Evolutionary conservation across 2,888 invertebrate genomes (phyloP).

Genomic region (Pachycephus smyrnensis): DNA sequence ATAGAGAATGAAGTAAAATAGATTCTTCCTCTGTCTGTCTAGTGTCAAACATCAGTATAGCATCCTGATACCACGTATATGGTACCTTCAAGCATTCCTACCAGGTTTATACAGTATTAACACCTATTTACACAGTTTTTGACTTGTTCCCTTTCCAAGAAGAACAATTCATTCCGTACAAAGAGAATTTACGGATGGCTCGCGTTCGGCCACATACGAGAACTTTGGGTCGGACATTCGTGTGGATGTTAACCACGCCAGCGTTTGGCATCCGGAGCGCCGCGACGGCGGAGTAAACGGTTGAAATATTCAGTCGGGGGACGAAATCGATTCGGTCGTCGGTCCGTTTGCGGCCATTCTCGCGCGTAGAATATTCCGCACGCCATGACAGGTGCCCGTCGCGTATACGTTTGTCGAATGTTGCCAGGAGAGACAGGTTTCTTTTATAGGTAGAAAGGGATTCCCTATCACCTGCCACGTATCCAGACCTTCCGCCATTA

Average conservation of each 20-base stretch:
- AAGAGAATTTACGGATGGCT: background rate
- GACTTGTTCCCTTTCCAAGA: background rate
- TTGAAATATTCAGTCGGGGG: conserved; percentile 6
- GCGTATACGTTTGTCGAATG: conserved; percentile 22
- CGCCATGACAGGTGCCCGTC: conserved; percentile 40
- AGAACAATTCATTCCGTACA: background rate
- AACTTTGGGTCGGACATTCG: background rate
- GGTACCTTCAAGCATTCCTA: background rate
- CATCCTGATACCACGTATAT: background rate
- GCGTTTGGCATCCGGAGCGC: background rate
- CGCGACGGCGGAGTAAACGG: conserved; percentile 1
- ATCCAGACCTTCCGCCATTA: background rate
- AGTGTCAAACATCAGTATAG: background rate
- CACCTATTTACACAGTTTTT: background rate
- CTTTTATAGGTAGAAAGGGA: background rate
- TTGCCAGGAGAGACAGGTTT: conserved; percentile 17
- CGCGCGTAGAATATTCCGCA: conserved; percentile 27
- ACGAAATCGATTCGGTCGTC: conserved; percentile 19
- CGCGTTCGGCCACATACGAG: background rate
- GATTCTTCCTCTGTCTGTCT: background rate
- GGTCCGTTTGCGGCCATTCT: conserved; percentile 4
- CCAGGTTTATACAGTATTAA: background rate
- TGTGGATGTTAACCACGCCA: background rate
- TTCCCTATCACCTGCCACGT: conserved; percentile 35
- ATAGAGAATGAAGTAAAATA: background rate